Evolutionary conservation across 2,888 invertebrate species (phyloP).

Genomic region (Herminia tarsipennalis): DNA sequence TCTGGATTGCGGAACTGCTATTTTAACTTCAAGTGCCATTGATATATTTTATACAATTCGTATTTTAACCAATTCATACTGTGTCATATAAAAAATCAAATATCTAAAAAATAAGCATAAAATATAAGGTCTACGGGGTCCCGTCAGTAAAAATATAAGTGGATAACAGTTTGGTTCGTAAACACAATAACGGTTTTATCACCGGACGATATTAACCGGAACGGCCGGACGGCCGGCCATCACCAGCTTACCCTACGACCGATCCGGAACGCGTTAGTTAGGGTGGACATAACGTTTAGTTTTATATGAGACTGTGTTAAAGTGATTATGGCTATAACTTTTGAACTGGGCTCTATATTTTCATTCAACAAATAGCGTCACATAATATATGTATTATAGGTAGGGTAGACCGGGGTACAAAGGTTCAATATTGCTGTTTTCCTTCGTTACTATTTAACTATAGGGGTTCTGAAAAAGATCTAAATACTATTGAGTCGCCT

Average conservation of each 20-base stretch:
- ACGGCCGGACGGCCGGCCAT: conserved; percentile 21
- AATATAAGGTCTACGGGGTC: conserved; percentile 36
- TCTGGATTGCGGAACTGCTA: too few species aligned
- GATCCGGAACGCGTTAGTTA: conserved; percentile 8
- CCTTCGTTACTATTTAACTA: too few species aligned
- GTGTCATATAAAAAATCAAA: conserved; percentile 17
- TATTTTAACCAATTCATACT: background rate
- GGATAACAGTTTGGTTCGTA: conserved; percentile 29
- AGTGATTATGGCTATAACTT: background rate
- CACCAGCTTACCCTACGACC: conserved; percentile 16
- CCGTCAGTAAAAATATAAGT: conserved; percentile 42
- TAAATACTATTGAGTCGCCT: too few species aligned
- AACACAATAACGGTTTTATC: conserved; percentile 39
- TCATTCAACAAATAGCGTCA: too few species aligned
- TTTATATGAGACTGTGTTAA: background rate
- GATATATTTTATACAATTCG: too few species aligned
- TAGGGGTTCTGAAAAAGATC: too few species aligned
- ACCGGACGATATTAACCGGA: conserved; percentile 30
- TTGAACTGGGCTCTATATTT: background rate
- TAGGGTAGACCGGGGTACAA: too few species aligned
- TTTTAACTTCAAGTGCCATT: too few species aligned
- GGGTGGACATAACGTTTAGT: background rate
- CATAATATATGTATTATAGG: too few species aligned
- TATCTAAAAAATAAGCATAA: too few species aligned
- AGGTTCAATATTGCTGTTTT: too few species aligned